A percentile compares a stretch with the other conserved stretches of the same genome.
phyloP scores from a whole-genome alignment of 2,113 vertebrate genomes.

The Cepphus grylle region DNA sequence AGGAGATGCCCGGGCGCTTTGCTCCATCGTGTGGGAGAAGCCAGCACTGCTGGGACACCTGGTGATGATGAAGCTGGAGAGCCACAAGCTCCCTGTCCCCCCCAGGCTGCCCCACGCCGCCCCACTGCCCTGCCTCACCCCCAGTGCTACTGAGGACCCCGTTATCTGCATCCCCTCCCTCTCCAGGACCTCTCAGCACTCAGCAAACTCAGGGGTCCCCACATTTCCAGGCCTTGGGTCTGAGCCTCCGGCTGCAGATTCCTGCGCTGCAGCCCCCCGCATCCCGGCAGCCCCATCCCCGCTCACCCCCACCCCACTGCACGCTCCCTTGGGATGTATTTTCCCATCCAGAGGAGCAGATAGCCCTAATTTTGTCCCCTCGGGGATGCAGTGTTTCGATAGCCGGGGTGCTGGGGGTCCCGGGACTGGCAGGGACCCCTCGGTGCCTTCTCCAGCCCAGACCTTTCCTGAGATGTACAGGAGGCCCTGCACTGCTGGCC shows the following conservation, averaged over 20 bases:
- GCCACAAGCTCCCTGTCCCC: not conserved
- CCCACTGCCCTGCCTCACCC: not conserved
- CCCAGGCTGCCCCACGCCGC: not conserved
- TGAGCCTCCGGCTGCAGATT: not conserved
- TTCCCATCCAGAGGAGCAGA: not conserved
- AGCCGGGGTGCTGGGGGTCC: not conserved
- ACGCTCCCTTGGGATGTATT: not conserved
- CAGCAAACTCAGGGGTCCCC: not conserved
- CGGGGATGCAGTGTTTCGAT: not conserved
- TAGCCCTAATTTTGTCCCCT: not conserved
- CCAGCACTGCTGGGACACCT: slow-evolving; percentile 24
- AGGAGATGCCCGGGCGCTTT: not conserved
- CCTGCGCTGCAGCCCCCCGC: accelerated
- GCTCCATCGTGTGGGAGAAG: slow-evolving; percentile 64
- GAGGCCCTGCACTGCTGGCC: not conserved
- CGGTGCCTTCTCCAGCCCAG: not conserved
- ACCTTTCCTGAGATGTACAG: not conserved
- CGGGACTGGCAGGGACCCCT: not conserved
- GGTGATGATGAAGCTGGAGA: not conserved
- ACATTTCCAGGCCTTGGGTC: not conserved
- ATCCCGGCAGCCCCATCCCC: not conserved
- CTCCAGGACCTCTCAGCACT: not conserved
- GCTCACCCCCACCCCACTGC: accelerated
- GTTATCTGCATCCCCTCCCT: not conserved
- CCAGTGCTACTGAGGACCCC: accelerated